These are phyloP conservation scores for Anhinga rufa DNA, from an alignment of 2,113 vertebrate genomes.

Conservation along the genomic window DNA sequence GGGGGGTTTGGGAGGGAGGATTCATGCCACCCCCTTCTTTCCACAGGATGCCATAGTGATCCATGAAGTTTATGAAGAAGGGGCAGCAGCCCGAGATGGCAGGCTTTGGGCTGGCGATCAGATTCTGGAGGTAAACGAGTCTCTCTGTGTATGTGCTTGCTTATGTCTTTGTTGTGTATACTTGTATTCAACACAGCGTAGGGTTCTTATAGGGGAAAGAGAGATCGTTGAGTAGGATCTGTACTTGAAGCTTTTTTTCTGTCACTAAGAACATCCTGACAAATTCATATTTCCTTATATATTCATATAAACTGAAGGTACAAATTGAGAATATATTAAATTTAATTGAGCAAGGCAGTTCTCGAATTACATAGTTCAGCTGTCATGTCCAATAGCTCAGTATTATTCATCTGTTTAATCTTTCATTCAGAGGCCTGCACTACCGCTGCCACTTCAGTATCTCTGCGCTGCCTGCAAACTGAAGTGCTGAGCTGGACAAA, in stretches of 20 bases:
- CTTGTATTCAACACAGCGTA: background rate
- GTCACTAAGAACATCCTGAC: background rate
- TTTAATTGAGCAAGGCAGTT: slow-evolving; percentile 41
- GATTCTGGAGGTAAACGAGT: slow-evolving; percentile 84
- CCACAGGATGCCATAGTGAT: slow-evolving; percentile 92
- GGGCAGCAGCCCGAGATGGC: slow-evolving; percentile 91
- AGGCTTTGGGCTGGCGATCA: slow-evolving; percentile 96
- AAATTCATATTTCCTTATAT: background rate
- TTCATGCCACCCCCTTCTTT: background rate
- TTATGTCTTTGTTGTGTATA: background rate
- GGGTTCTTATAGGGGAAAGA: background rate
- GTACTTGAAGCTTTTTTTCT: background rate
- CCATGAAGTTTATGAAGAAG: slow-evolving; percentile 97
- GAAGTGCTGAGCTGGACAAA: background rate
- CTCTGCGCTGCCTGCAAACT: background rate
- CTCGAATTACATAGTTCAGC: slow-evolving; percentile 16
- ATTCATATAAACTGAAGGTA: slow-evolving; percentile 26
- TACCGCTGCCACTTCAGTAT: accelerated
- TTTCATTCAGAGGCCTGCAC: background rate
- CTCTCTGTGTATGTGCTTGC: background rate
- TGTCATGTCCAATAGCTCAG: slow-evolving; percentile 42
- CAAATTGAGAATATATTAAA: slow-evolving; percentile 51
- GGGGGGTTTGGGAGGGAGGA: background rate
- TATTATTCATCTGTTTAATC: slow-evolving; percentile 37
- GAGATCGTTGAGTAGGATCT: background rate